Percentiles rank a stretch among this genome's conserved stretches.
Conservation (phyloP, 2,113 vertebrate genomes). For the Actinemys pallida region DNA sequence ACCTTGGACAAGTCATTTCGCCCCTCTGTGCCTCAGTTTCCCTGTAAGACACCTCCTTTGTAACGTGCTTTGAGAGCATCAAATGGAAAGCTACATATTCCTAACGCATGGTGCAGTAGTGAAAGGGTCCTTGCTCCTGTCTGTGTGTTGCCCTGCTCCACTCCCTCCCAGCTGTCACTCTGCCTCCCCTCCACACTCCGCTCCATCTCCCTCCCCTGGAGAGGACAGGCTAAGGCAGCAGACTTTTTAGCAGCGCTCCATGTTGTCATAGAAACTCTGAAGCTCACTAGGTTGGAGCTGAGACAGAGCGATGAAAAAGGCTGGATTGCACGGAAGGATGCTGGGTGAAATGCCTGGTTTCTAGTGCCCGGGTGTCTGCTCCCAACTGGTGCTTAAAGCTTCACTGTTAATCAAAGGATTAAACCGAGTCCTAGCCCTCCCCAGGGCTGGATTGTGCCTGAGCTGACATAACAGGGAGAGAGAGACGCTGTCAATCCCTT, state of each 20-base stretch:
- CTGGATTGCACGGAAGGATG: neutral
- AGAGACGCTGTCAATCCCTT: neutral
- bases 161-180: neutral
- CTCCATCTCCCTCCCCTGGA: neutral
- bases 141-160: no score
- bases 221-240: neutral
- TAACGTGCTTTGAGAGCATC: neutral
- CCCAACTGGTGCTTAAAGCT: neutral
- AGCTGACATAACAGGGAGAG: neutral
- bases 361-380: neutral
- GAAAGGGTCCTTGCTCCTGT: neutral
- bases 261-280: neutral
- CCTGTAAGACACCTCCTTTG: neutral
- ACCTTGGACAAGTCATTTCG: neutral
- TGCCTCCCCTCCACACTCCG: neutral
- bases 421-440: neutral
- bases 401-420: neutral
- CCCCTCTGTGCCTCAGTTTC: neutral
- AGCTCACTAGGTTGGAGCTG: neutral
- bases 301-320: neutral
- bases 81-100: neutral
- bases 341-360: neutral
- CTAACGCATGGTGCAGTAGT: neutral
- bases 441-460: accelerated
- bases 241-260: neutral